Conservation (phyloP, 2,888 invertebrate genomes). For the Zeuzera pyrina region DNA sequence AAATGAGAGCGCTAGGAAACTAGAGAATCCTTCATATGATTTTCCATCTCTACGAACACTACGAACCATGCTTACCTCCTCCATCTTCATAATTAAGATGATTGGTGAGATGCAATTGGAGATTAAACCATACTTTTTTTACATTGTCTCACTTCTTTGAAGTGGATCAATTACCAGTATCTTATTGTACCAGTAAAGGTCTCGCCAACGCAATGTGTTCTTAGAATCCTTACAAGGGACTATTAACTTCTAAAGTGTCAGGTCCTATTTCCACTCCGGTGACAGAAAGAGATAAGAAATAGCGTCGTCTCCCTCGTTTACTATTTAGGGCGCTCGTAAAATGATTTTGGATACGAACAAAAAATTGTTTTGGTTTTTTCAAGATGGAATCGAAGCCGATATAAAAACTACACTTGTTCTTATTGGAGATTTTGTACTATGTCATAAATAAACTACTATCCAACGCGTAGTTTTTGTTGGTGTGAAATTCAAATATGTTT, state of each 20-base stretch:
- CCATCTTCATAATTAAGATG: no score
- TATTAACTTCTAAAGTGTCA: slow-evolving; percentile 46
- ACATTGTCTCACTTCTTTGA: no score
- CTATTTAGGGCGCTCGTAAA: slow-evolving; percentile 66
- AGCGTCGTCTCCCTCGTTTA: slow-evolving; percentile 42
- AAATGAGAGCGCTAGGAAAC: no score
- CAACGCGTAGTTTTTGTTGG: slow-evolving; percentile 32
- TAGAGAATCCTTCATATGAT: no score
- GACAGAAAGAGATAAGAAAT: slow-evolving; percentile 25
- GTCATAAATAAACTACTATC: slow-evolving; percentile 61
- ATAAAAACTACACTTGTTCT: slow-evolving; percentile 37
- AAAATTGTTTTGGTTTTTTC: slow-evolving; percentile 70
- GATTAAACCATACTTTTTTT: no score
- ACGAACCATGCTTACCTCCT: no score
- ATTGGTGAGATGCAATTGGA: no score
- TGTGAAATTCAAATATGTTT: slow-evolving; percentile 46
- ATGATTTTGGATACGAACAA: slow-evolving; percentile 52
- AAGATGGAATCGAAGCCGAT: slow-evolving; percentile 27
- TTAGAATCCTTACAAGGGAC: slow-evolving; percentile 49
- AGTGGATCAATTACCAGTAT: neutral
- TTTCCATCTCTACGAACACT: no score
- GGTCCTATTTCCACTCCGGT: slow-evolving; percentile 36
- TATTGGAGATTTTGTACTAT: slow-evolving; percentile 54
- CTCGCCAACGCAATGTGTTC: slow-evolving; percentile 30
- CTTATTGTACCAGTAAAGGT: slow-evolving; percentile 6